These are phyloP conservation scores for Microcebus jonahi DNA, from an alignment of 2,113 vertebrate genomes.

Conservation along the genomic window DNA sequence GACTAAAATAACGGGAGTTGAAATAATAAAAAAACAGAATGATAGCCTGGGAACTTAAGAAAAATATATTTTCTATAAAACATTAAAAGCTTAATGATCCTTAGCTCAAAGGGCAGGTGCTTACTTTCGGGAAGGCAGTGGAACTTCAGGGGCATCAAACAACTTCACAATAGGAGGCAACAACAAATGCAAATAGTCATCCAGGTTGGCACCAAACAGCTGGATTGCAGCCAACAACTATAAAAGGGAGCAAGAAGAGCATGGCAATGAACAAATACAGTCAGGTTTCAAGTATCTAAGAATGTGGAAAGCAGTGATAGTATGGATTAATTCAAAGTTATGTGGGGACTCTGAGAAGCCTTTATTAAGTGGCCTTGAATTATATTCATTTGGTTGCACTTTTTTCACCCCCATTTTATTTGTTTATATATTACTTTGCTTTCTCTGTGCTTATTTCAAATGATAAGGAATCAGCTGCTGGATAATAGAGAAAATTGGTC, in stretches of 20 bases:
- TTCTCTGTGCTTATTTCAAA: conserved; percentile 9
- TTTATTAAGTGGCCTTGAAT: no score
- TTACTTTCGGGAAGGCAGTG: conserved; percentile 94
- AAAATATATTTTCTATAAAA: neutral
- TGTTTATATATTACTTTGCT: neutral
- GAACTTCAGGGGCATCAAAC: conserved; percentile 96
- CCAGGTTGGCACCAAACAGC: conserved; percentile 97
- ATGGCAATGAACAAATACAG: fast-evolving
- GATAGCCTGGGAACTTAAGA: neutral
- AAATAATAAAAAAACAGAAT: neutral
- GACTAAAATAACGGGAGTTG: neutral
- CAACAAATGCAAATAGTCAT: conserved; percentile 97
- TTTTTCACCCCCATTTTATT: neutral
- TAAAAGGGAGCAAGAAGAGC: conserved; percentile 50
- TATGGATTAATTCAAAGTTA: neutral
- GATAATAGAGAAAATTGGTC: neutral
- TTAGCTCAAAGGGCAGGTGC: conserved; percentile 58
- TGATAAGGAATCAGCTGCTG: neutral
- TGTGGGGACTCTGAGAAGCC: neutral
- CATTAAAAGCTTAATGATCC: neutral
- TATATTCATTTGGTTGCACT: neutral
- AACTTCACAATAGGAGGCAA: conserved; percentile 98
- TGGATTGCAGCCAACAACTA: conserved; percentile 97
- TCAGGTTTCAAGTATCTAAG: neutral
- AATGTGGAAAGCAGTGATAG: fast-evolving